Percentiles rank a stretch among this genome's conserved stretches.
phyloP scores from a whole-genome alignment of 2,888 invertebrate genomes.

The Melikaiella ostensackeni region DNA sequence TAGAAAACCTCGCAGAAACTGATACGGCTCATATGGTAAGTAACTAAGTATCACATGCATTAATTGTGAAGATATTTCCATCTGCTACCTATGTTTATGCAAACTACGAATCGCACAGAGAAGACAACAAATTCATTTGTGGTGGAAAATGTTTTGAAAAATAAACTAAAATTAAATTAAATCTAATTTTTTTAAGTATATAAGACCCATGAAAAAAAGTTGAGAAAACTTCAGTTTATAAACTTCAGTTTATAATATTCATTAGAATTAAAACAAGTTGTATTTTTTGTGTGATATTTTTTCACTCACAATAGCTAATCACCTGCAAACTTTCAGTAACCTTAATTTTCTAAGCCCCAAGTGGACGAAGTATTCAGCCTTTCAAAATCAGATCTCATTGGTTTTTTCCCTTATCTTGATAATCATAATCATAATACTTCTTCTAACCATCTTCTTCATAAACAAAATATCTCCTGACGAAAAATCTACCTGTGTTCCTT shows the following conservation, averaged over 20 bases:
- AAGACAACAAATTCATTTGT: not conserved
- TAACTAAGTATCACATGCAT: not conserved
- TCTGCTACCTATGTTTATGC: not conserved
- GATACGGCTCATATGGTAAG: too few relatives aligned
- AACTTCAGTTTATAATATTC: too few relatives aligned
- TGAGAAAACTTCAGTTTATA: too few relatives aligned
- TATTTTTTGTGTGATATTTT: not conserved
- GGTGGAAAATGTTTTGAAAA: too few relatives aligned
- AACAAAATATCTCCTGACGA: not conserved
- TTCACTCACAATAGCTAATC: not conserved
- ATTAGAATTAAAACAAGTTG: not conserved
- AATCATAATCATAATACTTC: not conserved
- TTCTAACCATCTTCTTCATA: too few relatives aligned
- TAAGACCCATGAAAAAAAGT: too few relatives aligned
- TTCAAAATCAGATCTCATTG: not conserved
- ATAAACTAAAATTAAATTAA: too few relatives aligned
- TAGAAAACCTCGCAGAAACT: too few relatives aligned
- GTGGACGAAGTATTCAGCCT: slow-evolving; percentile 27
- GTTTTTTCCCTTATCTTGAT: not conserved
- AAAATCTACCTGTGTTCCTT: not conserved
- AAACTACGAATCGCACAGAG: not conserved
- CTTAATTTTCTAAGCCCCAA: slow-evolving; percentile 22
- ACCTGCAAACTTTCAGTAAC: not conserved
- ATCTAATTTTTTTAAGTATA: too few relatives aligned
- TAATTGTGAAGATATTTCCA: not conserved